Base-by-base conservation (phyloP, 1,140 invertebrate species). In the Formica selysi region DNA sequence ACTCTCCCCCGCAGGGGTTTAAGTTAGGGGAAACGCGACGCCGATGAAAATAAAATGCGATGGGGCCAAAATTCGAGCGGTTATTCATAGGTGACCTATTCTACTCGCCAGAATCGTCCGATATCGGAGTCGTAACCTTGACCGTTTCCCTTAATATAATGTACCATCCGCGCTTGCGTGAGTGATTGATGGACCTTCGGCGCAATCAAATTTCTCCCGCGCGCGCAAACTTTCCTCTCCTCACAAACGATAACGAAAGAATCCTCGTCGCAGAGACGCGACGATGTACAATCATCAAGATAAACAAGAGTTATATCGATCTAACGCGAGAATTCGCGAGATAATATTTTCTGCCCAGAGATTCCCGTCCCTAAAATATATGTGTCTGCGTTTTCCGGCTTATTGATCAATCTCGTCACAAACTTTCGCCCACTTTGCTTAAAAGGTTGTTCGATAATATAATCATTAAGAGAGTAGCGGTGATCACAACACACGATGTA, bases 11-110 rank as follows among this genome's bases (percentile, higher is more conserved):
- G 29, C 59, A 19, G 48, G 78, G 64, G 62, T 19, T 59, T 29
- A 22, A 59, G 10, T 7, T 61, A 83, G 61, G 41, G 57, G 22
- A 51, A 44, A 38, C 48, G 19, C 44, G 44, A 8, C 78, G 26
- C 7, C 26, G 61, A 61, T 32, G 13, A 32, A 32, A 41, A 68
- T 83, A 71, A 61, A 71, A 78, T 44, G 19, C 48, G 62, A 64
- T 16, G 65, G 54, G 71, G 62, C 54, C 68, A 83, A 88, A 68
- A 70, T 83, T 80, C 32, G 59, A 54, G 10, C 32, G 41, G 78
- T 89, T 89, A 89, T 88, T 89, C 87, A 83, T 83, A 74, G 78
- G 59, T 84, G 85, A 89, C 78, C 85, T 61, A 54, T 67, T 61
- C 57, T 48, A 61, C 61, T 86, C 59, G 38, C 44, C 48, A 19